Evolutionary conservation across 2,888 invertebrate species (phyloP).

Genomic region (Venusia cambrica): DNA sequence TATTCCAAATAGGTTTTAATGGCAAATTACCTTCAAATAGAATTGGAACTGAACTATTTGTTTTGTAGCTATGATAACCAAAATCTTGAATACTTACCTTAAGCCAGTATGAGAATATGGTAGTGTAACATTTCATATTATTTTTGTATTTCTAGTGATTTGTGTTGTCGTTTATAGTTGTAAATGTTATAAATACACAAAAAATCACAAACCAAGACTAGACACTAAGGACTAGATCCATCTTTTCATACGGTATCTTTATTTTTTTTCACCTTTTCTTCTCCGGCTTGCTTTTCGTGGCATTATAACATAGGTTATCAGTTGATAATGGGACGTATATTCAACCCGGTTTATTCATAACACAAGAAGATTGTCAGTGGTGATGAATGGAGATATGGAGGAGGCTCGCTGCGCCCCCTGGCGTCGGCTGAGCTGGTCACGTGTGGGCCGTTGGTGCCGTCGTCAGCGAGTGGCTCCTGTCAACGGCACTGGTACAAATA

Average conservation of each 20-base stretch:
- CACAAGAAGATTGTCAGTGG: not conserved
- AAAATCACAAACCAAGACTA: too few relatives aligned
- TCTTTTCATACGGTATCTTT: too few relatives aligned
- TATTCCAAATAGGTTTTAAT: not conserved
- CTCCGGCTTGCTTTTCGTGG: constrained; percentile 1
- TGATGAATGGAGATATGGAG: constrained; percentile 45
- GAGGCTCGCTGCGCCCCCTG: constrained; percentile 46
- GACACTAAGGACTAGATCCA: too few relatives aligned
- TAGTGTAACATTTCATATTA: too few relatives aligned
- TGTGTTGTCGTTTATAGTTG: too few relatives aligned
- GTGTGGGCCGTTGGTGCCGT: constrained; percentile 42
- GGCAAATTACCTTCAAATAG: not conserved
- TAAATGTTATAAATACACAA: too few relatives aligned
- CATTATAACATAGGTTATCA: not conserved
- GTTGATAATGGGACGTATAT: not conserved
- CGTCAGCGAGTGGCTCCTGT: constrained; percentile 11
- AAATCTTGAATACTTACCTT: too few relatives aligned
- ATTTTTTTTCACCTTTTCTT: too few relatives aligned
- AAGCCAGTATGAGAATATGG: too few relatives aligned
- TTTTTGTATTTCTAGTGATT: too few relatives aligned
- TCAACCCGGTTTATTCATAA: not conserved
- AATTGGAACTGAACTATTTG: too few relatives aligned
- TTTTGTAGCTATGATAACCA: too few relatives aligned
- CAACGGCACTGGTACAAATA: constrained; percentile 12
- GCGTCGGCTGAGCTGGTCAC: constrained; percentile 53